Conservation (phyloP, 2,888 invertebrate species). For the Noctua janthe region DNA sequence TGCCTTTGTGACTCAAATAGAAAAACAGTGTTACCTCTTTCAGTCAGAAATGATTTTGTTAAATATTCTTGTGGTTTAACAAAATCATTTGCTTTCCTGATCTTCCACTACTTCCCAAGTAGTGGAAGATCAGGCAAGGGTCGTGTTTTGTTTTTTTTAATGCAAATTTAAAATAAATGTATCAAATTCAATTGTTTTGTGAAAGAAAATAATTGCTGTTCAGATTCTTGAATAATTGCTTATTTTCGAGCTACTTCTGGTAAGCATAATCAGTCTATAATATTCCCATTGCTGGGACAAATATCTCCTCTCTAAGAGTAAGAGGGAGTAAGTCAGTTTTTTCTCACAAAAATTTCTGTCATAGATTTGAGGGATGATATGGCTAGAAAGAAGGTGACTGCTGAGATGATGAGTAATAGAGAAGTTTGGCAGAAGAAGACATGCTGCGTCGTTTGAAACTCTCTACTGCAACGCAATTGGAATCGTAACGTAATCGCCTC, state of each 20-base stretch:
- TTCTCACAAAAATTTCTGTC: neutral
- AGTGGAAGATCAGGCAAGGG: neutral
- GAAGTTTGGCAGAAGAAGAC: no score
- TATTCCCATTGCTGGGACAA: neutral
- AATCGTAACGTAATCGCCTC: no score
- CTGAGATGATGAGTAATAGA: no score
- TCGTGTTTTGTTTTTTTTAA: neutral
- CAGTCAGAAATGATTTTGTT: constrained; percentile 43
- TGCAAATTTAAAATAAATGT: neutral
- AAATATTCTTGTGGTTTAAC: constrained; percentile 1
- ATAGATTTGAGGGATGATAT: neutral
- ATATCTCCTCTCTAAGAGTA: neutral
- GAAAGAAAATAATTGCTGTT: neutral
- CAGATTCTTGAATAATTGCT: neutral
- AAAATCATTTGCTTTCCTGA: no score
- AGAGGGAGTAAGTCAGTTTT: neutral
- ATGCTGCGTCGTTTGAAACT: no score
- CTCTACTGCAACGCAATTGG: no score
- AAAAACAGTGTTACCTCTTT: constrained; percentile 41
- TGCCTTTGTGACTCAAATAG: constrained; percentile 61
- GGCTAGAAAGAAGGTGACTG: no score
- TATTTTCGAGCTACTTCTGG: neutral
- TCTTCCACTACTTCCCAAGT: neutral
- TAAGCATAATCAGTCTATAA: neutral
- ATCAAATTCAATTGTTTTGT: neutral